Evolutionary conservation across 2,113 vertebrate species (phyloP).

Genomic region (Paramormyrops kingsleyae): DNA sequence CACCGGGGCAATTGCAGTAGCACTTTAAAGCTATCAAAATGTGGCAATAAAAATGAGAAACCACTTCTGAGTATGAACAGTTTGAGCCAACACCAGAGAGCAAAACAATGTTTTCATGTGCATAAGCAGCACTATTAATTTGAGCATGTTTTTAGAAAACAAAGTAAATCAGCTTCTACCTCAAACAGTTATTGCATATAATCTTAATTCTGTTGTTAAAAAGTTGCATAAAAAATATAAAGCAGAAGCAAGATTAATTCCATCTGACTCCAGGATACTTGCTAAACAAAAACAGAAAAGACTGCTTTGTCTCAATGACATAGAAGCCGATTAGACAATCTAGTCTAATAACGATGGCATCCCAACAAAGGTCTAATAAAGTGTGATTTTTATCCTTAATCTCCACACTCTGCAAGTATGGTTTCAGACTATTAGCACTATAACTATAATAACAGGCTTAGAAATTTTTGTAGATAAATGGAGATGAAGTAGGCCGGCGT

Average conservation of each 20-base stretch:
- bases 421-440: background rate
- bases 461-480: background rate
- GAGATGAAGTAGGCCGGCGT: background rate
- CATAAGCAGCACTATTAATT: background rate
- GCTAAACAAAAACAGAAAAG: constrained; percentile 35
- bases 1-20: background rate
- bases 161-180: background rate
- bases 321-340: background rate
- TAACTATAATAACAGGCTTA: background rate
- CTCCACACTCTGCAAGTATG: background rate
- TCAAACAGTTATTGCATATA: background rate
- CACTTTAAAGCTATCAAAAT: background rate
- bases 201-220: background rate
- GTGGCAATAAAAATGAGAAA: background rate
- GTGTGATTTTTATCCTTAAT: background rate
- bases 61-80: background rate
- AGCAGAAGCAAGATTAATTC: background rate
- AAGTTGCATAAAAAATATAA: background rate
- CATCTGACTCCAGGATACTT: background rate
- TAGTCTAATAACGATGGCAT: background rate
- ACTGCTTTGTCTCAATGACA: background rate
- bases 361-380: background rate
- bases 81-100: background rate
- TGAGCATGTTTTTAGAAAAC: background rate
- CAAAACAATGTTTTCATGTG: background rate